Base-by-base conservation (phyloP, 2,113 vertebrate genomes). In the Dasyornis broadbenti region DNA sequence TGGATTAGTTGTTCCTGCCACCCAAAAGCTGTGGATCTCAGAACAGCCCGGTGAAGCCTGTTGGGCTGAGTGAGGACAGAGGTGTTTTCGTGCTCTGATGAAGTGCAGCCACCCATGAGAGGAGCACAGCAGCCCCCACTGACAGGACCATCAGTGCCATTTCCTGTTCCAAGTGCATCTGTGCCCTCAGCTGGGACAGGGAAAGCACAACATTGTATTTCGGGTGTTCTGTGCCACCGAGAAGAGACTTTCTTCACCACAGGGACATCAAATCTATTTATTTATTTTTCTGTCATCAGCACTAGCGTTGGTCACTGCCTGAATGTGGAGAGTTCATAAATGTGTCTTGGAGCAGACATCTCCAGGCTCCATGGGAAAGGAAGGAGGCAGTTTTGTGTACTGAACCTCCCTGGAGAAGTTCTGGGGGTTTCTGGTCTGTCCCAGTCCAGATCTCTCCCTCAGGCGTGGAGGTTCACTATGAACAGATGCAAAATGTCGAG, bases 101-200 rank as follows among this genome's bases (percentile, higher is more conserved):
- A 71, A 73, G 81, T 2, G 10, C 69, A 56, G 57, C 81, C 66
- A 80, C 52, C 37, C 17, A 0, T 52, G 56, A 80, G 82, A 50
- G 68, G 65, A 65, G 45, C 79, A 14, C 1, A 1, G 82, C 72
- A 83, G 73, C 24, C 45, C 9, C 53, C 16, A 54, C 68, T 22
- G 40, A 39, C 0, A 5, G 69, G 44, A 70, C 10, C 40, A 9
- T 7, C 12, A 3, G 1, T 6, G 14, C 45, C 39, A 9, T 49
- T 72, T 82, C 64, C 72, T 75, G 37, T 53, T 37, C 37, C 33
- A 22, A 8, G 60, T 14, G 21, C 4, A 0, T 39, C 80, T 0
- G 0, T 47, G 42, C 86, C 45, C 50, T 89, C 80, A 53, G 49
- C 44, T 70, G 82, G 82, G 86, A 72, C 1, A 1, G 49, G 16